These are phyloP conservation scores for Chromoteleia sp. DNA, from an alignment of 2,888 invertebrate species.

Conservation along the genomic window DNA sequence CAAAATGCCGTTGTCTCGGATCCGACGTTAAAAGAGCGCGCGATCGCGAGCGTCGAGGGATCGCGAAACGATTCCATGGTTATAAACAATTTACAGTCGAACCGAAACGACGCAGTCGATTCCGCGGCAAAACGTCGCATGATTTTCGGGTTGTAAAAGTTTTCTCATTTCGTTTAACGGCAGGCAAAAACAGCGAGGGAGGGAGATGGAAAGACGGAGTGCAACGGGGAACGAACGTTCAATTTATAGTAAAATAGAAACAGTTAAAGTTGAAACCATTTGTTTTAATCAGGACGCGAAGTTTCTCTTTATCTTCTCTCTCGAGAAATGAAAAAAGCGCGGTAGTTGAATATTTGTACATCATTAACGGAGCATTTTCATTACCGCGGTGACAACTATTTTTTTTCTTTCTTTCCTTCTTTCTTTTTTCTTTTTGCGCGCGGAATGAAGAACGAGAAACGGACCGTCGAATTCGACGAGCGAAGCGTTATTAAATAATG, in stretches of 20 bases:
- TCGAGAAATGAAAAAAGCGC: background rate
- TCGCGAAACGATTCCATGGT: no score
- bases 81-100: background rate
- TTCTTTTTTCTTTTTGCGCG: background rate
- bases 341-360: conserved; percentile 17
- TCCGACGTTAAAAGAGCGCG: no score
- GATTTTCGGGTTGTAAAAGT: conserved; percentile 35
- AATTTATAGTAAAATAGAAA: conserved; percentile 42
- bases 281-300: conserved; percentile 51
- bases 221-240: conserved; percentile 2
- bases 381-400: conserved; percentile 7
- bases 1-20: no score
- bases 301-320: no score
- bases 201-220: background rate
- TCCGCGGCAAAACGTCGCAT: background rate
- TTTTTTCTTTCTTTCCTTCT: background rate
- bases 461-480: background rate
- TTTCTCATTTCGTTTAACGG: conserved; percentile 35
- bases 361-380: conserved; percentile 35
- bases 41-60: no score
- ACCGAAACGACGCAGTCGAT: background rate
- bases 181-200: background rate
- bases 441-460: background rate
- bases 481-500: conserved; percentile 25
- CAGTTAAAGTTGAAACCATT: conserved; percentile 35